Conservation (phyloP, 1,140 invertebrate genomes). For the Scaptomyza hsui region DNA sequence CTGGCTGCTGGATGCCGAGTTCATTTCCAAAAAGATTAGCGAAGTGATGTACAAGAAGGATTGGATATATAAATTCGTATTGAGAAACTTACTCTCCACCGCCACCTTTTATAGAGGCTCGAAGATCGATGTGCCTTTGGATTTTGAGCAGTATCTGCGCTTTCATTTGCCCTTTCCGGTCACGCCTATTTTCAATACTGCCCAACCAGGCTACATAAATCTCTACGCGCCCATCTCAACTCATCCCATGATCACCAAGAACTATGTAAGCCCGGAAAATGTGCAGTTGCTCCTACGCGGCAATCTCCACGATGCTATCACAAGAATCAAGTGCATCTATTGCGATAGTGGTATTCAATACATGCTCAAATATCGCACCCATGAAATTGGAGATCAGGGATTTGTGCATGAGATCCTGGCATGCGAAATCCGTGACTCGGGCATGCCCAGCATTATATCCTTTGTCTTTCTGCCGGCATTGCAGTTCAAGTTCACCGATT, state of each 20-base stretch:
- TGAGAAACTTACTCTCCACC: constrained; percentile 44
- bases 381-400: constrained; percentile 61
- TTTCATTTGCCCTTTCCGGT: constrained; percentile 54
- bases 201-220: constrained; percentile 56
- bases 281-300: constrained; percentile 51
- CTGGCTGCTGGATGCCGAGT: constrained; percentile 51
- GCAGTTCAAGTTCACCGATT: constrained; percentile 48
- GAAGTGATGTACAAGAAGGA: constrained; percentile 59
- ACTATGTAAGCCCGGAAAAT: constrained; percentile 51
- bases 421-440: constrained; percentile 38
- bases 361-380: constrained; percentile 49
- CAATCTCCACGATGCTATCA: constrained; percentile 49
- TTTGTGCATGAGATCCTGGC: constrained; percentile 59
- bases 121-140: constrained; percentile 53
- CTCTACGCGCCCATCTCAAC: constrained; percentile 32
- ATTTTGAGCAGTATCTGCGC: constrained; percentile 60
- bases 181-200: constrained; percentile 53
- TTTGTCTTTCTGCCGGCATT: constrained; percentile 58
- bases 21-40: constrained; percentile 35
- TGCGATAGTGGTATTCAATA: constrained; percentile 49
- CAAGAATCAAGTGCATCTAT: constrained; percentile 14
- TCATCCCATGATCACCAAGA: constrained; percentile 52
- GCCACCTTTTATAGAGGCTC: constrained; percentile 59
- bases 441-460: constrained; percentile 57
- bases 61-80: constrained; percentile 47